phyloP scores from a whole-genome alignment of 2,797 vertebrate genomes.

The Rhincodon typus region DNA sequence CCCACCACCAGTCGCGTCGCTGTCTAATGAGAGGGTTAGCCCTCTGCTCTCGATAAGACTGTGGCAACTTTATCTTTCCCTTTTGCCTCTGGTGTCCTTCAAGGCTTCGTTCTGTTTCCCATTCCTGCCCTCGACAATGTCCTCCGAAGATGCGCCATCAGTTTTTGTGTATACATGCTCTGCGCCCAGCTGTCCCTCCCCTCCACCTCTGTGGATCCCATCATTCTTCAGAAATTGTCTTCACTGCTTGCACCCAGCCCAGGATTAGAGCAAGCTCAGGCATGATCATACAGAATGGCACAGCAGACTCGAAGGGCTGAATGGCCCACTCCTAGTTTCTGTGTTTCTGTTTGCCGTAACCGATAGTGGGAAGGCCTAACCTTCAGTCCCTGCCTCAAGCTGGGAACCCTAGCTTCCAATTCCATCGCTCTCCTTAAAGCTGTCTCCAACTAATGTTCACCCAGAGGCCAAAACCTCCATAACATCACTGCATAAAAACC shows the following conservation, averaged over 20 bases:
- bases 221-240: neutral
- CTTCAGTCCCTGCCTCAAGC: neutral
- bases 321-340: too few relatives aligned
- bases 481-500: neutral
- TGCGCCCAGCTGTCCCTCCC: neutral
- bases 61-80: too few relatives aligned
- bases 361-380: too few relatives aligned
- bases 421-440: neutral
- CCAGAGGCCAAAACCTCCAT: neutral
- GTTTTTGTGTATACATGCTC: neutral
- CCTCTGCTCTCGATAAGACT: too few relatives aligned
- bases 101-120: neutral
- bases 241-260: neutral
- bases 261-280: neutral
- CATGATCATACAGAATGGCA: too few relatives aligned
- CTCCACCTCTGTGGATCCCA: neutral
- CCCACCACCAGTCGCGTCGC: too few relatives aligned
- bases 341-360: too few relatives aligned
- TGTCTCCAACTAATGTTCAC: neutral
- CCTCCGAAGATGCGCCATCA: neutral
- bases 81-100: neutral
- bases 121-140: neutral
- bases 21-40: too few relatives aligned
- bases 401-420: neutral
- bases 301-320: too few relatives aligned